Conservation (phyloP, 2,113 vertebrate species). For the Amblyopsis rosae region DNA sequence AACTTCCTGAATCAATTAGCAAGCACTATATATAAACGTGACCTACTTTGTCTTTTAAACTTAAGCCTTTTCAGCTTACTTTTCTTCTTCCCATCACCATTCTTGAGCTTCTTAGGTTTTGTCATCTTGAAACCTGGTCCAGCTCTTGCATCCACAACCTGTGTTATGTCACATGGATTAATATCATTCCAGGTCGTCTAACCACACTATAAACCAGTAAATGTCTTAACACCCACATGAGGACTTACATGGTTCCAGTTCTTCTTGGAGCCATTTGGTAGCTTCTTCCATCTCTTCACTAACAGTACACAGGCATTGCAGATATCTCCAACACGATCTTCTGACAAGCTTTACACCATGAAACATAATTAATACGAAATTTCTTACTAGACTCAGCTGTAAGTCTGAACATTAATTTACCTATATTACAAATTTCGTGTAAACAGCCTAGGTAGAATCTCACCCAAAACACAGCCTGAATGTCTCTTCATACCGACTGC, state of each 20-base stretch:
- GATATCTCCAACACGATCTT: conserved; percentile 81
- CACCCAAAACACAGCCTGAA: conserved; percentile 83
- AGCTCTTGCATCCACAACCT: conserved; percentile 84
- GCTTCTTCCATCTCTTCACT: conserved; percentile 83
- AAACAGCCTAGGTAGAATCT: not conserved
- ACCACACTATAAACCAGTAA: too few relatives aligned
- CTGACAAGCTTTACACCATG: conserved; percentile 65
- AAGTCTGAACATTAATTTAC: too few relatives aligned
- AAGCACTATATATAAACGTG: not conserved
- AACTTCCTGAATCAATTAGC: too few relatives aligned
- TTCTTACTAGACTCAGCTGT: too few relatives aligned
- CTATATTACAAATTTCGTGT: too few relatives aligned
- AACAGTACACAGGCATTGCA: conserved; percentile 82
- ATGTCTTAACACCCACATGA: not conserved
- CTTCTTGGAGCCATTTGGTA: conserved; percentile 80
- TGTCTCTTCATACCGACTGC: conserved; percentile 80
- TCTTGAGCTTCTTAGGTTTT: conserved; percentile 82
- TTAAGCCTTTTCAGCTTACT: conserved; percentile 79
- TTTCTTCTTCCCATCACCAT: conserved; percentile 77
- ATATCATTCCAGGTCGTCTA: not conserved
- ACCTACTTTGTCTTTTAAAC: conserved; percentile 80
- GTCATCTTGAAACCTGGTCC: conserved; percentile 82
- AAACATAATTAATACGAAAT: conserved; percentile 2
- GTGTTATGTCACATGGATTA: not conserved
- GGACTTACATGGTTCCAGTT: conserved; percentile 82